Conservation (phyloP, 2,113 vertebrate genomes). For the Tor tambroides region DNA sequence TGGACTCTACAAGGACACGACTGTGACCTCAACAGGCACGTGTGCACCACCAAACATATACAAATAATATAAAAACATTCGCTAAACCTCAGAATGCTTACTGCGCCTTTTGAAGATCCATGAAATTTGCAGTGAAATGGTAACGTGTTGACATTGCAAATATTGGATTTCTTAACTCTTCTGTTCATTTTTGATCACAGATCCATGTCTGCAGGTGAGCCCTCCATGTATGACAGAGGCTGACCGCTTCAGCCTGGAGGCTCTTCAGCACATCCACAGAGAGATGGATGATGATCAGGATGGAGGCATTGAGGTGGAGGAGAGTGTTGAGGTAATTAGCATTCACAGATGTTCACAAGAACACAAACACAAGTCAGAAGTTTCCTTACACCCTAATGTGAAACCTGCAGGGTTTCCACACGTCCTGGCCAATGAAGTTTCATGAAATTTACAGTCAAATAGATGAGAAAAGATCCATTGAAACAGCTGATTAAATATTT, state of each 20-base stretch:
- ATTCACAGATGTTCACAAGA: not conserved
- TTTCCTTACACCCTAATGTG: not conserved
- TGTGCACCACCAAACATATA: not conserved
- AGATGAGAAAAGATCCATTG: not conserved
- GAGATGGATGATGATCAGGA: constrained; percentile 98
- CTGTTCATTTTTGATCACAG: constrained; percentile 64
- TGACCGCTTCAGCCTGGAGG: constrained; percentile 91
- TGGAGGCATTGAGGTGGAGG: constrained; percentile 95
- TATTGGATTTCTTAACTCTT: not conserved
- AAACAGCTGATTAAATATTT: not conserved
- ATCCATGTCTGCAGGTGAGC: constrained; percentile 83
- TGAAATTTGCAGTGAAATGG: not conserved
- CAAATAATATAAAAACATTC: not conserved
- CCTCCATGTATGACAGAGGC: constrained; percentile 91
- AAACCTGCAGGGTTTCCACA: constrained; percentile 4
- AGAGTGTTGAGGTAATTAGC: constrained; percentile 91
- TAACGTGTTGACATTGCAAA: not conserved
- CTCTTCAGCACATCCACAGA: constrained; percentile 91
- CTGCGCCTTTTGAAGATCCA: not conserved
- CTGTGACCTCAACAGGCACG: constrained; percentile 30
- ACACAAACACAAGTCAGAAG: not conserved
- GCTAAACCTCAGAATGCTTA: not conserved
- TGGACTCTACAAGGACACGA: constrained; percentile 20
- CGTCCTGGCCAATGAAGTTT: not conserved
- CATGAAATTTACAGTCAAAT: not conserved